Conservation (phyloP, 2,113 vertebrate genomes). For the Cephalopterus ornatus region DNA sequence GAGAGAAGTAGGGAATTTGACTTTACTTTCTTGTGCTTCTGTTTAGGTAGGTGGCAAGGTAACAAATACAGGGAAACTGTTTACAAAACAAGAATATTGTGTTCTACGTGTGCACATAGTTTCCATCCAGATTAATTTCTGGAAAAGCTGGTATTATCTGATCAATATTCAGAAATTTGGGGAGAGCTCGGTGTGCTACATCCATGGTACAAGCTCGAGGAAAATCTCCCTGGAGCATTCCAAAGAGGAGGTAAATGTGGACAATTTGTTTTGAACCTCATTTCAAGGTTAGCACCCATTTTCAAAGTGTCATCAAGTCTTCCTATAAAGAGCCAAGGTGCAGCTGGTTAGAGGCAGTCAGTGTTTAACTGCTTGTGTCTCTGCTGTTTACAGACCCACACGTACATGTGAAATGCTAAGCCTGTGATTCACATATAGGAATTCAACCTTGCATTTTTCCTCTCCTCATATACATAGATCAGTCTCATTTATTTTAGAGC, state of each 20-base stretch:
- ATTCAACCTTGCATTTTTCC: background rate
- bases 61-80: background rate
- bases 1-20: background rate
- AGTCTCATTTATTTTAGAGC: background rate
- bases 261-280: background rate
- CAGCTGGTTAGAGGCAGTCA: background rate
- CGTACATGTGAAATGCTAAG: background rate
- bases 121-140: background rate
- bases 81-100: background rate
- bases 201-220: background rate
- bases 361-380: background rate
- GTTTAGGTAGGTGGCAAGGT: background rate
- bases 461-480: fast-evolving
- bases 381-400: background rate
- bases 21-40: background rate
- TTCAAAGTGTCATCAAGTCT: background rate
- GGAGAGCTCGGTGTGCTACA: background rate
- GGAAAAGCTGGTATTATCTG: background rate
- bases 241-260: background rate
- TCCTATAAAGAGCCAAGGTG: background rate
- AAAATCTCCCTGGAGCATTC: background rate
- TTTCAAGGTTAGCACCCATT: background rate
- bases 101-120: background rate
- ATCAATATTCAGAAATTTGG: background rate
- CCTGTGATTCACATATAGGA: background rate